Conservation (phyloP, 2,797 vertebrate genomes). For the Menidia menidia region DNA sequence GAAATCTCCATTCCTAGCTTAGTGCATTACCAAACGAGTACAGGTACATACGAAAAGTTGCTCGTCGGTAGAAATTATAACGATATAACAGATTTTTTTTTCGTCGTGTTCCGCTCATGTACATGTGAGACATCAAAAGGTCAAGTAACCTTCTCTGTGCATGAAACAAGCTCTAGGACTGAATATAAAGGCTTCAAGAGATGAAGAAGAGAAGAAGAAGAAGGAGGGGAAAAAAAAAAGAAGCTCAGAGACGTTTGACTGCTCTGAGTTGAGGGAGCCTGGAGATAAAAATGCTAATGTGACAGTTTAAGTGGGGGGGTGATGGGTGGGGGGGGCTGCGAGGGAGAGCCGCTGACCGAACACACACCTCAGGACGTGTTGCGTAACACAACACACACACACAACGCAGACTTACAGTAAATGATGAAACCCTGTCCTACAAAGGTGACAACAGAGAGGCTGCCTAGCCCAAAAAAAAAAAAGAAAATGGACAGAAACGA, state of each 20-base stretch:
- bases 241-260: conserved; percentile 69
- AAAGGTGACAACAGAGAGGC: conserved; percentile 43
- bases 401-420: conserved; percentile 33
- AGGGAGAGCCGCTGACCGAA: conserved; percentile 79
- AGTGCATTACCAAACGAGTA: conserved; percentile 70
- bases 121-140: conserved; percentile 70
- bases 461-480: conserved; percentile 18
- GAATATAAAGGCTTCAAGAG: conserved; percentile 55
- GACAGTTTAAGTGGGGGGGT: conserved; percentile 40
- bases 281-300: conserved; percentile 70
- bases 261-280: conserved; percentile 58
- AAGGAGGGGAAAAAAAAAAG: conserved; percentile 18
- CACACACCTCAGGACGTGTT: conserved; percentile 83
- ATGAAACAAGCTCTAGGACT: conserved; percentile 72
- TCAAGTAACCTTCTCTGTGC: conserved; percentile 71
- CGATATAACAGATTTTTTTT: conserved; percentile 65
- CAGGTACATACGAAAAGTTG: conserved; percentile 71
- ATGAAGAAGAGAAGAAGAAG: not conserved
- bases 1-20: conserved; percentile 74
- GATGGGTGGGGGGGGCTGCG: conserved; percentile 22
- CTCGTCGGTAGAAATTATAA: conserved; percentile 75
- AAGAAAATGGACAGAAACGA: conserved; percentile 2
- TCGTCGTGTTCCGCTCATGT: conserved; percentile 70
- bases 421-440: conserved; percentile 48
- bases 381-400: conserved; percentile 26